Conservation (phyloP, 2,888 invertebrate species). For the Cheilosia vernalis region DNA sequence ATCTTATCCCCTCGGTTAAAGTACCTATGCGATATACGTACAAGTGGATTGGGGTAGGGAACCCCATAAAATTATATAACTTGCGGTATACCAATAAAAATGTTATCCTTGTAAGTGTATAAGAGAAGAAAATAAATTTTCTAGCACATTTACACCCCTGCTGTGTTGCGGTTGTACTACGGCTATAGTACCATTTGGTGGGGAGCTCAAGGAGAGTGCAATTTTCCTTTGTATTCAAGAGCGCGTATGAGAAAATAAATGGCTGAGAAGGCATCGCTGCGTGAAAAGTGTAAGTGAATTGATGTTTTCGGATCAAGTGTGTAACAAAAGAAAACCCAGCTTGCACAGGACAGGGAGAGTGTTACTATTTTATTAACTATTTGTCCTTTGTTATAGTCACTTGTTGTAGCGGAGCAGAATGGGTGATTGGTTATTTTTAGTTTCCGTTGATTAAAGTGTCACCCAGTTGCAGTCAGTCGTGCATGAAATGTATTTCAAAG, state of each 20-base stretch:
- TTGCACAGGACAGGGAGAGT: conserved; percentile 24
- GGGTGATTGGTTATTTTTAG: conserved; percentile 38
- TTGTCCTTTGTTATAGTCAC: conserved; percentile 49
- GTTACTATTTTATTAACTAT: conserved; percentile 59
- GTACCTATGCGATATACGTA: conserved; percentile 10
- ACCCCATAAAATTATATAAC: conserved; percentile 71
- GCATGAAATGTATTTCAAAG: conserved; percentile 26
- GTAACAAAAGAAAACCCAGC: conserved; percentile 33
- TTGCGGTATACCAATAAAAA: conserved; percentile 68
- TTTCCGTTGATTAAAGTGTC: conserved; percentile 68
- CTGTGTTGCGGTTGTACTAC: conserved; percentile 13
- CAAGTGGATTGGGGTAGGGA: conserved; percentile 39
- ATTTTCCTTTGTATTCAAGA: conserved; percentile 49
- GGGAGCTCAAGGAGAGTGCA: conserved; percentile 13
- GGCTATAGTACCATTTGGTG: conserved; percentile 32
- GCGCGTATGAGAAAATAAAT: conserved; percentile 42
- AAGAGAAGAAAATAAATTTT: conserved; percentile 54
- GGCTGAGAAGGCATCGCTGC: conserved; percentile 40
- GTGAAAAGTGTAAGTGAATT: conserved; percentile 66
- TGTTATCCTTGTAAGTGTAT: conserved; percentile 61
- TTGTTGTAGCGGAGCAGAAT: conserved; percentile 15
- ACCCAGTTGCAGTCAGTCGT: conserved; percentile 40
- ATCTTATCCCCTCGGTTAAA: conserved; percentile 41
- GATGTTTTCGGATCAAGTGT: conserved; percentile 52
- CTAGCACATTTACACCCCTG: conserved; percentile 56